These are phyloP conservation scores for Hemichromis elongatus DNA, from an alignment of 2,113 vertebrate genomes.

Conservation along the genomic window DNA sequence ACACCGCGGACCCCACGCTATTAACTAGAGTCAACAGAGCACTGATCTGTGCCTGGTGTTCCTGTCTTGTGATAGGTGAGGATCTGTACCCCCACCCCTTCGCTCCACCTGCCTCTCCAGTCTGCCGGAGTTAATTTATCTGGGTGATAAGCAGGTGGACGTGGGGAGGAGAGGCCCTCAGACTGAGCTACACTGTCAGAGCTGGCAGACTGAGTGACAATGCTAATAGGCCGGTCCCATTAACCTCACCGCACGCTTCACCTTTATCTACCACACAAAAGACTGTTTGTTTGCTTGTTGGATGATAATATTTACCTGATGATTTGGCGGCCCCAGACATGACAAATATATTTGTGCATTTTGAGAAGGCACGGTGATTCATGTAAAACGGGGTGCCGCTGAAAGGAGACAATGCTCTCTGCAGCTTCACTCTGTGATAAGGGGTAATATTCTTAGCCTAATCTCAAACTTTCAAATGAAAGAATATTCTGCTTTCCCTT, in stretches of 20 bases:
- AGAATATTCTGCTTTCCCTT: slow-evolving; percentile 29
- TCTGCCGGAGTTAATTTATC: slow-evolving; percentile 75
- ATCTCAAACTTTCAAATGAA: slow-evolving; percentile 55
- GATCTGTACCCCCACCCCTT: slow-evolving; percentile 41
- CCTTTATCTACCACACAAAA: slow-evolving; percentile 75
- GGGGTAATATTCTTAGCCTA: slow-evolving; percentile 40
- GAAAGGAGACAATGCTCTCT: slow-evolving; percentile 25
- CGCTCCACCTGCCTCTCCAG: slow-evolving; percentile 66
- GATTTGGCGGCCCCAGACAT: slow-evolving; percentile 65
- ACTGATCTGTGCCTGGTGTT: slow-evolving; percentile 72
- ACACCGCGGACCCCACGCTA: slow-evolving; percentile 59
- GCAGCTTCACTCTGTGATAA: slow-evolving; percentile 43
- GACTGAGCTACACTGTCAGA: slow-evolving; percentile 78
- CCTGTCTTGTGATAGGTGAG: slow-evolving; percentile 66
- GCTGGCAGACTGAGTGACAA: slow-evolving; percentile 86
- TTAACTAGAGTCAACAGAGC: slow-evolving; percentile 60
- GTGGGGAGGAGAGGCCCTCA: slow-evolving; percentile 74
- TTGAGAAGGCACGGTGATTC: slow-evolving; percentile 49
- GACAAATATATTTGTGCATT: slow-evolving; percentile 73
- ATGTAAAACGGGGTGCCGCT: not conserved
- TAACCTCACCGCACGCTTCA: slow-evolving; percentile 72
- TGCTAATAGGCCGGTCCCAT: slow-evolving; percentile 82
- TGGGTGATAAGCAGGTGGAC: slow-evolving; percentile 85
- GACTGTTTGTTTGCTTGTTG: slow-evolving; percentile 76
- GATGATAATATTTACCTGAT: slow-evolving; percentile 76